Evolutionary conservation across 2,797 vertebrate species (phyloP).

Genomic region (Mus minutoides): DNA sequence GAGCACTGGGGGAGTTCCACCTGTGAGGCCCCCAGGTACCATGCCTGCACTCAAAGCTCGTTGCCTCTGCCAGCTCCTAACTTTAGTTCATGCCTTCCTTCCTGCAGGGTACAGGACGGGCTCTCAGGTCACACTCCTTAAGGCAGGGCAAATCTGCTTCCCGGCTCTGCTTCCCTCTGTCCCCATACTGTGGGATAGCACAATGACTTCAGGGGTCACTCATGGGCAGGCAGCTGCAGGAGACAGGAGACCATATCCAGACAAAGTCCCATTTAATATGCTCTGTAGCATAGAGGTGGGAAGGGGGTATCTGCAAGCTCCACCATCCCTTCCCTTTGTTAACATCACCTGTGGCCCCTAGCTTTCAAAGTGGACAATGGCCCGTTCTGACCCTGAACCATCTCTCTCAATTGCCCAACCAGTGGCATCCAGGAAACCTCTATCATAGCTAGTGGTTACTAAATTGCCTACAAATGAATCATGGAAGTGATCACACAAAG

Average conservation of each 20-base stretch:
- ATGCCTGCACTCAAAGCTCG: not conserved
- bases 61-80: not conserved
- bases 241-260: not conserved
- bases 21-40: not conserved
- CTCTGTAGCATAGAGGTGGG: not conserved
- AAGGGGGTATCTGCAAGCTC: not conserved
- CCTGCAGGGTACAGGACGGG: too few species aligned
- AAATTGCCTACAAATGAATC: not conserved
- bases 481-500: not conserved
- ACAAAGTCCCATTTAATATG: constrained; percentile 5
- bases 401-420: not conserved
- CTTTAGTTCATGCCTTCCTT: not conserved
- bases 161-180: not conserved
- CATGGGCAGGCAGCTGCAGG: not conserved
- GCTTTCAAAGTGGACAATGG: not conserved
- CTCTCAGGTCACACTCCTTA: not conserved
- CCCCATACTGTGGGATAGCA: not conserved
- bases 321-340: not conserved
- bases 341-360: not conserved
- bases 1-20: not conserved
- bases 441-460: not conserved
- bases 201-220: not conserved
- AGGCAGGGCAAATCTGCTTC: not conserved
- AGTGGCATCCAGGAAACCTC: not conserved
- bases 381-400: too few species aligned